Conservation (phyloP, 1,140 invertebrate genomes). For the Maniola jurtina region DNA sequence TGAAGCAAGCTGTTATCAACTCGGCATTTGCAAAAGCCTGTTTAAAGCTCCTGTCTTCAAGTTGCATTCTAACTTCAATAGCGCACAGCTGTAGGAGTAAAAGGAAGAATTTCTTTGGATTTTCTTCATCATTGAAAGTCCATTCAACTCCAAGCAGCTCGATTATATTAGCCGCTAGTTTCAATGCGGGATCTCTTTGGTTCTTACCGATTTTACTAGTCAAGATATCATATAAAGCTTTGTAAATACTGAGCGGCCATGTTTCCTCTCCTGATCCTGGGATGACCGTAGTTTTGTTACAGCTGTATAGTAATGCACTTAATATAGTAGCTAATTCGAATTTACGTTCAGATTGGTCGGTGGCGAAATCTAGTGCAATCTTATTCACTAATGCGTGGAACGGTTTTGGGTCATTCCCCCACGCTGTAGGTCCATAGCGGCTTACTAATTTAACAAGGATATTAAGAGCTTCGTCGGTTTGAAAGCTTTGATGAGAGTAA, state of each 20-base stretch:
- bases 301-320: slow-evolving; percentile 86
- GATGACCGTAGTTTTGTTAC: slow-evolving; percentile 82
- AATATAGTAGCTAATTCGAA: slow-evolving; percentile 90
- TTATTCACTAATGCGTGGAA: slow-evolving; percentile 92
- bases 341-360: slow-evolving; percentile 91
- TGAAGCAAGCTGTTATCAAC: slow-evolving; percentile 90
- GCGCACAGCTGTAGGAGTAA: slow-evolving; percentile 91
- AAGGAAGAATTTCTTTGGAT: slow-evolving; percentile 89
- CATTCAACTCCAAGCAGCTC: slow-evolving; percentile 92
- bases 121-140: slow-evolving; percentile 88
- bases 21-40: slow-evolving; percentile 87
- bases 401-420: slow-evolving; percentile 85
- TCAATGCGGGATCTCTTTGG: slow-evolving; percentile 92
- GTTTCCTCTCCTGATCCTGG: slow-evolving; percentile 83
- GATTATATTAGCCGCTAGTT: slow-evolving; percentile 88
- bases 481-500: slow-evolving; percentile 90
- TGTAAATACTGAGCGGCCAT: slow-evolving; percentile 89
- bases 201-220: slow-evolving; percentile 91
- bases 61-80: slow-evolving; percentile 94
- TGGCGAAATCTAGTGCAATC: slow-evolving; percentile 91
- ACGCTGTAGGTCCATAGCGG: slow-evolving; percentile 84
- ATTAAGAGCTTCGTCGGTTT: slow-evolving; percentile 90
- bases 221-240: slow-evolving; percentile 89
- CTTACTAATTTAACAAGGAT: slow-evolving; percentile 86
- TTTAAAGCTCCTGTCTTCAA: slow-evolving; percentile 92